phyloP scores from a whole-genome alignment of 2,113 vertebrate genomes.

The Syngnathoides biaculeatus region DNA sequence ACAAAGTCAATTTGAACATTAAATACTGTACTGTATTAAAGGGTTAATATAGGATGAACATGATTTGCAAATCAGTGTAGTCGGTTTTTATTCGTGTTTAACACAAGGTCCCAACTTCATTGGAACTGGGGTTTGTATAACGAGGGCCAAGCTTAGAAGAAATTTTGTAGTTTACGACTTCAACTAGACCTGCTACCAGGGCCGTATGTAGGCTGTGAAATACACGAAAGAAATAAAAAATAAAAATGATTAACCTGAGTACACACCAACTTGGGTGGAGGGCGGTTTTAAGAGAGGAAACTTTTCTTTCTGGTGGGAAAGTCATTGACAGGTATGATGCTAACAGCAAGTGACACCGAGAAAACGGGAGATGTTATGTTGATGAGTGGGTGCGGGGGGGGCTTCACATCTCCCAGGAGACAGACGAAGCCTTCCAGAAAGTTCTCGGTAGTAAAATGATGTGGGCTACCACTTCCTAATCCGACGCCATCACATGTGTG shows the following conservation, averaged over 20 bases:
- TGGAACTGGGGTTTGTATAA: too few relatives aligned
- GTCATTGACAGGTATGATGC: conserved; percentile 30
- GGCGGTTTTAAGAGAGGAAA: conserved; percentile 18
- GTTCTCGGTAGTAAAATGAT: conserved; percentile 78
- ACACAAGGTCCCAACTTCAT: too few relatives aligned
- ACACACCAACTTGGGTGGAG: neutral
- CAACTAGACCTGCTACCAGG: too few relatives aligned
- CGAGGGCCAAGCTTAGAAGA: too few relatives aligned
- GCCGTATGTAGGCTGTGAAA: neutral
- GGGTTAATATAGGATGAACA: too few relatives aligned
- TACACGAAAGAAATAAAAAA: neutral
- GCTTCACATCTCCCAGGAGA: conserved; percentile 61
- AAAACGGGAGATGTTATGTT: conserved; percentile 15
- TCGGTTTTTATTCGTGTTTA: too few relatives aligned
- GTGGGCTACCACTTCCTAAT: conserved; percentile 88
- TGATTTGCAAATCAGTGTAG: too few relatives aligned
- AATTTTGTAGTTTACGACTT: too few relatives aligned
- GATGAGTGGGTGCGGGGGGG: conserved; percentile 31
- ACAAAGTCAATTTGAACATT: too few relatives aligned
- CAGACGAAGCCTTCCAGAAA: conserved; percentile 74
- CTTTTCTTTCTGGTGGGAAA: conserved; percentile 34
- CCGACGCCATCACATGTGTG: conserved; percentile 74
- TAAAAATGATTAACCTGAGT: too few relatives aligned
- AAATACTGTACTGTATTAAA: too few relatives aligned
- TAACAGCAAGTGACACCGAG: conserved; percentile 43